Evolutionary conservation across 2,888 invertebrate species (phyloP).

Genomic region (Caenorhabditis drosophilae): DNA sequence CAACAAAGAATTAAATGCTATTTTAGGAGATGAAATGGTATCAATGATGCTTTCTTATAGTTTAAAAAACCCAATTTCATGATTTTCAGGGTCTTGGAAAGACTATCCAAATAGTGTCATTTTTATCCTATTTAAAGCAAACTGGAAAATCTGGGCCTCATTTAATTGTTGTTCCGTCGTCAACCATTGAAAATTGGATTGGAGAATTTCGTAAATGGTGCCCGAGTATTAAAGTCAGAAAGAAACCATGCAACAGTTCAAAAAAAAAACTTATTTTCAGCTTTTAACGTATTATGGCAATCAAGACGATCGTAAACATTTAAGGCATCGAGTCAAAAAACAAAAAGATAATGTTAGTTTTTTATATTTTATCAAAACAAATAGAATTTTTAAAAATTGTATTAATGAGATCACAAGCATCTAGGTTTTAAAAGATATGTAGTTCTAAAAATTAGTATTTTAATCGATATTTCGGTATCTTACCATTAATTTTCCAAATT

Average conservation of each 20-base stretch:
- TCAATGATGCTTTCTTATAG: conserved; percentile 50
- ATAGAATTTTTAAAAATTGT: too few species aligned
- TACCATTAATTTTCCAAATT: too few species aligned
- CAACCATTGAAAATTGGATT: conserved; percentile 80
- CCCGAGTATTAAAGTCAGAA: conserved; percentile 47
- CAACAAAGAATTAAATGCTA: conserved; percentile 78
- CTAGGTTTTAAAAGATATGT: too few species aligned
- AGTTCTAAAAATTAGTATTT: too few species aligned
- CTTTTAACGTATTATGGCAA: conserved; percentile 64
- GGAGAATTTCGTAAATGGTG: conserved; percentile 58
- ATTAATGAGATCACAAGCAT: too few species aligned
- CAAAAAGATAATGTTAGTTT: conserved; percentile 38
- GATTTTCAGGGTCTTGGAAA: conserved; percentile 80
- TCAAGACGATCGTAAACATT: conserved; percentile 55
- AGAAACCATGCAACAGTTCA: neutral
- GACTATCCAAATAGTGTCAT: conserved; percentile 90
- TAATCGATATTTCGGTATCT: too few species aligned
- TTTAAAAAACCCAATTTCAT: neutral
- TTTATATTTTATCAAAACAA: too few species aligned
- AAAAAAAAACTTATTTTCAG: conserved; percentile 10
- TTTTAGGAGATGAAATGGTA: conserved; percentile 97
- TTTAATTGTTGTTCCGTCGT: conserved; percentile 92
- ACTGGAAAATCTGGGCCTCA: conserved; percentile 78
- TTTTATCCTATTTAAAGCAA: conserved; percentile 86
- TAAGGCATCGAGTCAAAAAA: conserved; percentile 55